These are phyloP conservation scores for Leucozona laternaria DNA, from an alignment of 2,888 invertebrate genomes.

Conservation along the genomic window DNA sequence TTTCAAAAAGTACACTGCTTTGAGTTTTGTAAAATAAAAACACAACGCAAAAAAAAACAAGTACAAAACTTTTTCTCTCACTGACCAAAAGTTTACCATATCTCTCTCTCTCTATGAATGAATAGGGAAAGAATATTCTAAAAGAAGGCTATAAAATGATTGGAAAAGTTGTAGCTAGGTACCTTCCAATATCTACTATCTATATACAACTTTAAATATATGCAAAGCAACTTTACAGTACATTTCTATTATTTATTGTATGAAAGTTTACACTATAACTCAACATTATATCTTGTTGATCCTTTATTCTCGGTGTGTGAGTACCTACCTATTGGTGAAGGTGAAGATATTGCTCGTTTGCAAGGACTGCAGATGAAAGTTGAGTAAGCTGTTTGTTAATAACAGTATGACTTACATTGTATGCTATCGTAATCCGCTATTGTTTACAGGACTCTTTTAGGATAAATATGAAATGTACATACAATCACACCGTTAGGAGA, in stretches of 20 bases:
- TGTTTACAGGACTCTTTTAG: neutral
- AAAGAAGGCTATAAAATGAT: slow-evolving; percentile 53
- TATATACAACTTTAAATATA: neutral
- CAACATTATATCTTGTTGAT: slow-evolving; percentile 14
- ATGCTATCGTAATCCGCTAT: neutral
- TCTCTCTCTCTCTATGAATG: neutral
- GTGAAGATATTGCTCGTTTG: neutral
- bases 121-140: neutral
- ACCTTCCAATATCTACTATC: neutral
- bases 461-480: neutral
- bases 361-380: slow-evolving; percentile 47
- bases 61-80: neutral
- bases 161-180: slow-evolving; percentile 53
- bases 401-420: slow-evolving; percentile 45
- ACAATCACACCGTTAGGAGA: neutral
- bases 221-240: neutral
- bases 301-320: neutral
- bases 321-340: neutral
- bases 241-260: slow-evolving; percentile 16
- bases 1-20: neutral
- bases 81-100: slow-evolving; percentile 43
- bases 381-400: slow-evolving; percentile 63
- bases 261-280: neutral
- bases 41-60: neutral
- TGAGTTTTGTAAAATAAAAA: slow-evolving; percentile 3